Conservation (phyloP, 2,113 vertebrate genomes). For the Trematomus loennbergii region DNA sequence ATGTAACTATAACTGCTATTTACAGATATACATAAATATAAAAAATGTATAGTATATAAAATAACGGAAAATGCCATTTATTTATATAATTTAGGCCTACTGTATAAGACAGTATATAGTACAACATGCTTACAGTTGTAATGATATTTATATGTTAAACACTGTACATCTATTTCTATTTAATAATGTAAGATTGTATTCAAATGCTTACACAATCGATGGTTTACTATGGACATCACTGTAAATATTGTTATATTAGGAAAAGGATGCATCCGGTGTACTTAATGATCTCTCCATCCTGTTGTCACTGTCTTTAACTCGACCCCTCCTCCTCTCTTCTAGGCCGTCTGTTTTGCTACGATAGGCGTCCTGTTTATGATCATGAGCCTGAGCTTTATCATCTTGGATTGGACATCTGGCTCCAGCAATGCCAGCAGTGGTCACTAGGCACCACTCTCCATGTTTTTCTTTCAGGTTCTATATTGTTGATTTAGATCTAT, state of each 20-base stretch:
- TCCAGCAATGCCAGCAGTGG: constrained; percentile 85
- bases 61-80: not conserved
- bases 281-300: not conserved
- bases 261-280: not conserved
- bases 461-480: constrained; percentile 41
- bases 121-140: not conserved
- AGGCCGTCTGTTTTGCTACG: constrained; percentile 94
- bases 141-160: not conserved
- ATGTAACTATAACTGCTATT: too few species aligned
- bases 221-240: not conserved
- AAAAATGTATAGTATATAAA: too few species aligned
- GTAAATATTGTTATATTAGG: not conserved
- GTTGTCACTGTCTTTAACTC: not conserved
- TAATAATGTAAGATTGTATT: too few species aligned
- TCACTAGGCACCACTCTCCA: constrained; percentile 85
- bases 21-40: too few species aligned
- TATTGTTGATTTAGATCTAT: constrained; percentile 63
- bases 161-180: too few species aligned
- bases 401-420: constrained; percentile 93
- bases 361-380: constrained; percentile 96
- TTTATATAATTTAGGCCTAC: not conserved
- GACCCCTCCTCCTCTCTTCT: constrained; percentile 37
- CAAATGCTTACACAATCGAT: not conserved
- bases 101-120: not conserved
- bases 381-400: constrained; percentile 99